Evolutionary conservation across 2,888 invertebrate genomes (phyloP).

Genomic region (Chymomyza amoena): DNA sequence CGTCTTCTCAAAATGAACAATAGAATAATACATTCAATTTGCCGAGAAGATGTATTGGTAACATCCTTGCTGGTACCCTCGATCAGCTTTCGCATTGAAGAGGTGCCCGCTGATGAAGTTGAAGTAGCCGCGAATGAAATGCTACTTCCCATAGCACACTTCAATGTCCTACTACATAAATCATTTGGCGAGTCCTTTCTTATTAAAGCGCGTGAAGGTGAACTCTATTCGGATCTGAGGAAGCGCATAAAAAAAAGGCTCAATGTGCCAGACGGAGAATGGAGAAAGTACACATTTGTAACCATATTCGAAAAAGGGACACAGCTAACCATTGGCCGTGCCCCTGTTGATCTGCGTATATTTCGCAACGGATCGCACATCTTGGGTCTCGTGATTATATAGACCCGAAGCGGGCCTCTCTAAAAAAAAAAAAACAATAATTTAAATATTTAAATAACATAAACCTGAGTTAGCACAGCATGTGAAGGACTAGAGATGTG

Average conservation of each 20-base stretch:
- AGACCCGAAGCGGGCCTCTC: constrained; percentile 95
- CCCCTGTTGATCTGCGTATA: constrained; percentile 70
- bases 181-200: constrained; percentile 97
- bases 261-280: constrained; percentile 97
- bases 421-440: constrained; percentile 99
- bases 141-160: constrained; percentile 97
- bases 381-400: constrained; percentile 96
- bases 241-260: constrained; percentile 95
- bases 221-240: constrained; percentile 90
- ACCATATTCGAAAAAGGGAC: constrained; percentile 91
- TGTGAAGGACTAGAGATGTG: no score
- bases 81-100: constrained; percentile 88
- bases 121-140: constrained; percentile 89
- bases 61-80: constrained; percentile 80
- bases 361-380: constrained; percentile 86
- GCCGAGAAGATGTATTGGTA: constrained; percentile 85
- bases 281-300: constrained; percentile 98
- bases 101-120: constrained; percentile 94
- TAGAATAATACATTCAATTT: constrained; percentile 86
- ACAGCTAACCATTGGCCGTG: constrained; percentile 87
- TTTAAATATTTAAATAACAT: no score
- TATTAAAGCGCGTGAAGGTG: constrained; percentile 92
- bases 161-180: constrained; percentile 95
- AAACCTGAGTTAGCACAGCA: no score
- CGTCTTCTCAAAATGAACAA: constrained; percentile 88